Percentiles rank a stretch among this genome's conserved stretches.
These are phyloP conservation scores for Lutraria lutraria DNA, from an alignment of 2,888 invertebrate species.

Conservation along the genomic window DNA sequence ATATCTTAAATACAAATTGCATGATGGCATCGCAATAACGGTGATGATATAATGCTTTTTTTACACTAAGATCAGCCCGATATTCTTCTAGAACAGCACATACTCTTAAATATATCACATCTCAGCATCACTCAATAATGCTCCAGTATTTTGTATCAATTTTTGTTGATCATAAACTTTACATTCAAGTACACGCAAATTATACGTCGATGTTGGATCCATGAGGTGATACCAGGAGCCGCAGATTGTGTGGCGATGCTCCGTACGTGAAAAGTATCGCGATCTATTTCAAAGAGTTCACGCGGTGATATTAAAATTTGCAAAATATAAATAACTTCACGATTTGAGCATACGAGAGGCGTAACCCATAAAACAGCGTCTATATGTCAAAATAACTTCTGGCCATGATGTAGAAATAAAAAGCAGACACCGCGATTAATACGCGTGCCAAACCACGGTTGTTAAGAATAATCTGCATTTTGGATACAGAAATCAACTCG, in stretches of 20 bases:
- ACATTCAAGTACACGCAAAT: constrained; percentile 8
- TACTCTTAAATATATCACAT: background rate
- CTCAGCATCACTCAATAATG: background rate
- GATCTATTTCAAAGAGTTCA: constrained; percentile 26
- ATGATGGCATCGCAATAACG: background rate
- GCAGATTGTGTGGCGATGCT: background rate
- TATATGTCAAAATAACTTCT: constrained; percentile 52
- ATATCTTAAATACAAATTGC: background rate
- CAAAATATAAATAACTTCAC: constrained; percentile 36
- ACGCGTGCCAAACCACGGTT: constrained; percentile 22
- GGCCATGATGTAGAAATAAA: constrained; percentile 50
- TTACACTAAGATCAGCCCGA: background rate
- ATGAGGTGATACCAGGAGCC: background rate
- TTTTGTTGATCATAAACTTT: background rate
- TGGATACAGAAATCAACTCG: background rate
- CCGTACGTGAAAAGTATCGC: background rate
- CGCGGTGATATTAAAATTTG: background rate
- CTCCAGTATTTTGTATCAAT: background rate
- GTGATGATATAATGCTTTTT: background rate
- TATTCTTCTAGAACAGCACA: background rate
- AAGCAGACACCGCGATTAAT: constrained; percentile 38
- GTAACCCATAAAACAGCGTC: constrained; percentile 41
- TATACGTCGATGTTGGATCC: background rate
- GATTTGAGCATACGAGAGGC: constrained; percentile 39
- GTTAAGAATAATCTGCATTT: constrained; percentile 42